A percentile compares a stretch with the other conserved stretches of the same genome.
phyloP scores from a whole-genome alignment of 2,888 invertebrate species.

The Philopedon plagiatum region DNA sequence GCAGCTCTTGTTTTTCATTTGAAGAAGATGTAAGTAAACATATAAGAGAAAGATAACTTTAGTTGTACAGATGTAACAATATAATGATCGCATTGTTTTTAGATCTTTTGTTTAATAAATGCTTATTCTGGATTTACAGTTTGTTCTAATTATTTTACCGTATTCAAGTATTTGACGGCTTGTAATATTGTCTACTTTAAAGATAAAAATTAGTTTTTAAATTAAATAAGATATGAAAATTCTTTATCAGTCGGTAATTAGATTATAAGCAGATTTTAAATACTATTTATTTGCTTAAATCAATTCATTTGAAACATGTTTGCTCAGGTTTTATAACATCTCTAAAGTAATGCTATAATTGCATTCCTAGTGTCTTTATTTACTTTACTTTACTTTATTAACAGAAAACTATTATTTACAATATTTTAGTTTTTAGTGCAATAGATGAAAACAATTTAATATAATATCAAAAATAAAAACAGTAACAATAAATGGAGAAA shows the following conservation, averaged over 20 bases:
- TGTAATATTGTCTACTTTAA: not conserved
- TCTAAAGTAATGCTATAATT: too few species aligned
- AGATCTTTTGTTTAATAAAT: not conserved
- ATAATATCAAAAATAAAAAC: too few species aligned
- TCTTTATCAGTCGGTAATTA: conserved; percentile 6
- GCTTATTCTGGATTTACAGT: not conserved
- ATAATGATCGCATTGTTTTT: not conserved
- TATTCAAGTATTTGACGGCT: not conserved
- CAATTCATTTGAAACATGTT: not conserved
- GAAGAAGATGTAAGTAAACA: conserved; percentile 8
- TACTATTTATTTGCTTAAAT: not conserved
- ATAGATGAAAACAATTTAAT: too few species aligned
- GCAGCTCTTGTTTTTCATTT: not conserved
- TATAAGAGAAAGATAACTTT: not conserved
- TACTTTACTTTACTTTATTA: too few species aligned
- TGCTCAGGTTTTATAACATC: not conserved
- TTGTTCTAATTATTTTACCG: not conserved
- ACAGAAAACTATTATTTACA: too few species aligned
- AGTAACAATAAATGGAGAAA: too few species aligned
- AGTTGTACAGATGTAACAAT: not conserved
- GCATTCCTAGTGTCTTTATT: too few species aligned
- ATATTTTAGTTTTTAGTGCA: too few species aligned
- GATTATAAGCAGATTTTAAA: not conserved
- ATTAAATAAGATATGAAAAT: conserved; percentile 1
- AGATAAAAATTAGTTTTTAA: not conserved